phyloP scores from a whole-genome alignment of 1,140 invertebrate genomes.

The Armadillidium nasatum region DNA sequence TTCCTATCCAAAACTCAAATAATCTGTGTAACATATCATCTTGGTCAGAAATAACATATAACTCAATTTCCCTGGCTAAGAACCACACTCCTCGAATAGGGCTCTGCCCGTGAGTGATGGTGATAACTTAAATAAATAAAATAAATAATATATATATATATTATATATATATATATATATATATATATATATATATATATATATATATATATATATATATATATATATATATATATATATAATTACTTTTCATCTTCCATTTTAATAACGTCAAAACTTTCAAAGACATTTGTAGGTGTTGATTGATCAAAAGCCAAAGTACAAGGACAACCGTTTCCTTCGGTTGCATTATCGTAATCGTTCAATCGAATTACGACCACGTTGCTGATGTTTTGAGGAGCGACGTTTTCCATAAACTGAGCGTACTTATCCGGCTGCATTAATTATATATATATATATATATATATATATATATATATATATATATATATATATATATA shows the following conservation, averaged over 20 bases:
- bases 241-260: too few relatives aligned
- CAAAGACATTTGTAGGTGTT: conserved; percentile 62
- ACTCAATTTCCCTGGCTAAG: too few relatives aligned
- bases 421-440: neutral
- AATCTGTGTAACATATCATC: too few relatives aligned
- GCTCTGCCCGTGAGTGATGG: too few relatives aligned
- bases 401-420: conserved; percentile 34
- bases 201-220: conserved; percentile 16
- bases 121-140: too few relatives aligned
- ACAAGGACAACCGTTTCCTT: conserved; percentile 76
- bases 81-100: too few relatives aligned
- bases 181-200: conserved; percentile 20
- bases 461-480: too few relatives aligned
- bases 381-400: conserved; percentile 1
- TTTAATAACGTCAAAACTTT: conserved; percentile 62
- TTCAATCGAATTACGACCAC: conserved; percentile 31
- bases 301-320: conserved; percentile 63
- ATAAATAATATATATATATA: neutral
- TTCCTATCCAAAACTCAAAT: too few relatives aligned
- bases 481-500: too few relatives aligned
- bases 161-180: conserved; percentile 10
- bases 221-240: too few relatives aligned
- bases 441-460: too few relatives aligned
- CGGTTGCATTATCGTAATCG: conserved; percentile 46
- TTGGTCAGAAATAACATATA: too few relatives aligned